Evolutionary conservation across 2,888 invertebrate species (phyloP).

Genomic region (Crematogaster levior): DNA sequence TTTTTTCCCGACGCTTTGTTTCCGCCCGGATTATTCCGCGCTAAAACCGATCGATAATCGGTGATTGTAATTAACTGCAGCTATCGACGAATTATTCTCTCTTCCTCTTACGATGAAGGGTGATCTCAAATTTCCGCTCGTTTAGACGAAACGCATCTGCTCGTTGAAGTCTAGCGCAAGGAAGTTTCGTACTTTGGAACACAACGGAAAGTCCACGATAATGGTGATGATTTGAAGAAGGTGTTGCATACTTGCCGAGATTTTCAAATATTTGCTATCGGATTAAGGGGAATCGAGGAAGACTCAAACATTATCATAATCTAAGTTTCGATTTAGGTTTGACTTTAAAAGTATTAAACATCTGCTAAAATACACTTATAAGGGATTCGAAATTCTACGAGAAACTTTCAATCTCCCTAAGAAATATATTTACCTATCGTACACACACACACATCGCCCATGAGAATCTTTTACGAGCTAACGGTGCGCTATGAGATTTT

Average conservation of each 20-base stretch:
- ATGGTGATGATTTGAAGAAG: conserved; percentile 12
- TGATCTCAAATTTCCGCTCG: conserved; percentile 21
- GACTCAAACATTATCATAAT: background rate
- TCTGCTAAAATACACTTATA: background rate
- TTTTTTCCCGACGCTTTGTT: conserved; percentile 32
- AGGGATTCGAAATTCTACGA: background rate
- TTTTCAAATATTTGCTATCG: conserved; percentile 11
- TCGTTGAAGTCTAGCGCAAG: background rate
- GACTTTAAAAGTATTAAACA: conserved; percentile 17
- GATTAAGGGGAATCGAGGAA: background rate
- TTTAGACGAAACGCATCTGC: background rate
- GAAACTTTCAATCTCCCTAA: background rate
- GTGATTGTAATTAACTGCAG: conserved; percentile 45
- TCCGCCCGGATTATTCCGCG: conserved; percentile 29
- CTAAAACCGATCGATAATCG: conserved; percentile 24
- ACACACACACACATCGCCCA: background rate
- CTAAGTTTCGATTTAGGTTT: conserved; percentile 9
- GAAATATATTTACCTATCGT: no score
- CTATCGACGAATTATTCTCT: background rate
- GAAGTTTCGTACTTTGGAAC: conserved; percentile 8
- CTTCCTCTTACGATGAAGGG: background rate
- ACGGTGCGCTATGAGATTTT: background rate
- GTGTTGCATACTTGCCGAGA: background rate
- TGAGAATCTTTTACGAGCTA: background rate
- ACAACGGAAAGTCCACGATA: conserved; percentile 7